Conservation (phyloP, 2,113 vertebrate genomes). For the Actenoides hombroni region DNA sequence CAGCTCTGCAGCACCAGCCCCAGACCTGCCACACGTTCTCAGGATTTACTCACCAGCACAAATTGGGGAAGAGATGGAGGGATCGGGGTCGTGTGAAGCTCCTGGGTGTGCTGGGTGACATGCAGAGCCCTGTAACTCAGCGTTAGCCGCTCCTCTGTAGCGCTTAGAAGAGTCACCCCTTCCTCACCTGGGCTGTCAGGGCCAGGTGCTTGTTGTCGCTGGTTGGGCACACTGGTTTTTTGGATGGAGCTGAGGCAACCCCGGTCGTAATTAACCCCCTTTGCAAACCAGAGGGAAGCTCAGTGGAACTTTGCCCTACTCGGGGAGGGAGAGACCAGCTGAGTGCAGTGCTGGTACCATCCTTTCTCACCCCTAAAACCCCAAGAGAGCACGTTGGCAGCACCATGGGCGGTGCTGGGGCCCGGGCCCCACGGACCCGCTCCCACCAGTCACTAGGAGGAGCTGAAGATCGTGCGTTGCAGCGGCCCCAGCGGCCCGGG, state of each 20-base stretch:
- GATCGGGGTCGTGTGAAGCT: background rate
- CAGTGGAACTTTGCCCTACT: background rate
- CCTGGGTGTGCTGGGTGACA: fast-evolving
- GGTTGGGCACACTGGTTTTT: background rate
- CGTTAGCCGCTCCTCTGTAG: background rate
- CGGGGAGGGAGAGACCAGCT: background rate
- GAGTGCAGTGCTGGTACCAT: fast-evolving
- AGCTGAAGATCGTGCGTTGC: background rate
- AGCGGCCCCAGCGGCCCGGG: fast-evolving
- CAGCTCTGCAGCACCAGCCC: background rate
- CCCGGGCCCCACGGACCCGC: background rate
- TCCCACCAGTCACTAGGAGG: conserved; percentile 55
- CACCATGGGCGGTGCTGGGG: fast-evolving
- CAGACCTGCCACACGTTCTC: background rate
- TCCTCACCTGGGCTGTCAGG: background rate
- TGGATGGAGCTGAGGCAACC: background rate
- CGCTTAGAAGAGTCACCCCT: background rate
- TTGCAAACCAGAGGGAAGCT: background rate
- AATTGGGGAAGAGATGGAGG: background rate
- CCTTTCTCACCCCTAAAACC: background rate
- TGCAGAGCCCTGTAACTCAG: background rate
- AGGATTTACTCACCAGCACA: fast-evolving
- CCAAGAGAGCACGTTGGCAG: fast-evolving
- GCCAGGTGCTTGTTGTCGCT: background rate
- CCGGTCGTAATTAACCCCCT: background rate